Evolutionary conservation across 2,113 vertebrate genomes (phyloP).

Genomic region (Boleophthalmus pectinirostris): DNA sequence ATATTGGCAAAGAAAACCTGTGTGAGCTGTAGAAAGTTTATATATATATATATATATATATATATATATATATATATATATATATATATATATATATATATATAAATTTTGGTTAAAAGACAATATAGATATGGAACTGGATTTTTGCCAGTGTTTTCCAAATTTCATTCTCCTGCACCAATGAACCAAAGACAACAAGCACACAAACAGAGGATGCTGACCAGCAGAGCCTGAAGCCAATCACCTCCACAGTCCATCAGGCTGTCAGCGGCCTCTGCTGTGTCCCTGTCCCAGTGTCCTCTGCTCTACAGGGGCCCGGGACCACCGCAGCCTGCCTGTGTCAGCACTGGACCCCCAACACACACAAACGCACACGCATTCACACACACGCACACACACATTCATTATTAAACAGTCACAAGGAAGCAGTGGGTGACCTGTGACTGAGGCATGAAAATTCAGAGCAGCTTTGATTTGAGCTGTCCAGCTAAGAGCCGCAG

Average conservation of each 20-base stretch:
- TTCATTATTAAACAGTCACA: constrained; percentile 67
- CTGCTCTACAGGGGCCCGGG: constrained; percentile 34
- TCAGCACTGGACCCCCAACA: constrained; percentile 36
- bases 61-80: too few relatives aligned
- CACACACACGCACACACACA: constrained; percentile 26
- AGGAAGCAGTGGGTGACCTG: constrained; percentile 51
- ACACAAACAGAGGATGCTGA: constrained; percentile 16
- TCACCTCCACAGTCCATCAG: constrained; percentile 37
- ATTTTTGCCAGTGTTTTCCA: neutral
- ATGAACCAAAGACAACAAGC: constrained; percentile 4
- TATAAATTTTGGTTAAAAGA: too few relatives aligned
- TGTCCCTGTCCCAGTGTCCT: constrained; percentile 36
- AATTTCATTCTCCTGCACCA: neutral
- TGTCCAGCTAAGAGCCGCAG: constrained; percentile 50
- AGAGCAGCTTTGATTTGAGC: constrained; percentile 41
- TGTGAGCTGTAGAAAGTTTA: too few relatives aligned
- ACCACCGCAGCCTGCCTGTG: constrained; percentile 40
- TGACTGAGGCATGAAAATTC: constrained; percentile 44
- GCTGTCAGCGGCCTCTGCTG: constrained; percentile 47
- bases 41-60: too few relatives aligned
- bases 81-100: too few relatives aligned
- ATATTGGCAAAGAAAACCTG: too few relatives aligned
- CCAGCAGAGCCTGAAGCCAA: constrained; percentile 38
- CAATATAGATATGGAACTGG: too few relatives aligned
- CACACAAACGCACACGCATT: neutral